Conservation (phyloP, 2,113 vertebrate genomes). For the Sylvietta virens region DNA sequence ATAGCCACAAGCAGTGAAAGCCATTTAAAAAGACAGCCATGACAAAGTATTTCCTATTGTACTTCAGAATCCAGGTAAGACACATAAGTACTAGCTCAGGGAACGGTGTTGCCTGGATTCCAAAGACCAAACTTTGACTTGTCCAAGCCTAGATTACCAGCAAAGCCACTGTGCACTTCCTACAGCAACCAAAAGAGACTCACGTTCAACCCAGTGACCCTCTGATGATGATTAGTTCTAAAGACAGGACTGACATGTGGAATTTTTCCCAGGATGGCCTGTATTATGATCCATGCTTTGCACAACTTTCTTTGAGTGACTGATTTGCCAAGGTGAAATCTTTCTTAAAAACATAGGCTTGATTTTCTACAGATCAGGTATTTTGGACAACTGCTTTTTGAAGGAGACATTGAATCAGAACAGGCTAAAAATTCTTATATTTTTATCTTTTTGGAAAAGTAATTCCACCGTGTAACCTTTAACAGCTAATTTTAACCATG, state of each 20-base stretch:
- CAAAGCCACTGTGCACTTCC: not conserved
- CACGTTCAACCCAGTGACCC: not conserved
- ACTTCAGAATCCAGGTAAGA: not conserved
- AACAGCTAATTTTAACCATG: constrained; percentile 3
- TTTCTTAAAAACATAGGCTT: not conserved
- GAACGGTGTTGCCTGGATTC: not conserved
- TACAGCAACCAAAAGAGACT: not conserved
- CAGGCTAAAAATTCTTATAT: not conserved
- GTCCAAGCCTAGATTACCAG: not conserved
- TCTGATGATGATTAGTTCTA: not conserved
- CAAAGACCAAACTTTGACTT: not conserved
- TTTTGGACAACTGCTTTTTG: not conserved
- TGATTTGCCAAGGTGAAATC: not conserved
- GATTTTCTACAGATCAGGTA: not conserved
- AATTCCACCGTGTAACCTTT: not conserved
- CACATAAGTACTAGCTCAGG: not conserved
- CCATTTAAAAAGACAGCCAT: not conserved
- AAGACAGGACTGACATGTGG: not conserved
- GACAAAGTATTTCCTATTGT: not conserved
- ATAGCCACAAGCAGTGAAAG: not conserved
- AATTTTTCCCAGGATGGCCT: not conserved
- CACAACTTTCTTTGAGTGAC: not conserved
- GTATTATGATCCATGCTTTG: not conserved
- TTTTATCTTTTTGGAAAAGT: constrained; percentile 25
- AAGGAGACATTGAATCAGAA: not conserved